Base-by-base conservation (phyloP, 2,797 vertebrate species). In the Jordanella pulchra region DNA sequence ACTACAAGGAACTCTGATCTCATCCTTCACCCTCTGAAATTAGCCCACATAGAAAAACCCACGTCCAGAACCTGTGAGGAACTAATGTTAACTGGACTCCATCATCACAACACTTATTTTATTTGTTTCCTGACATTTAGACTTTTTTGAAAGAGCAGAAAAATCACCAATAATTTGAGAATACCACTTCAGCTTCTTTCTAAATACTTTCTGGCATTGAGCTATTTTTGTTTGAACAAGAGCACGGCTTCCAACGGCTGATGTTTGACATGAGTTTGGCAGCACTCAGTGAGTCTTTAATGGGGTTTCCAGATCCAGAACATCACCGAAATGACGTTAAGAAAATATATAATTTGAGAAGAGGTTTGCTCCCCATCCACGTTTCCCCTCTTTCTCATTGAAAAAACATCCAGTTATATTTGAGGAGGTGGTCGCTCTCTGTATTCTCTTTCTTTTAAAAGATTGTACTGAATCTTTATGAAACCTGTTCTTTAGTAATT, bases 131-230 rank as follows among this genome's bases (percentile, higher is more conserved):
- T 85, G 72, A 82, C 84, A 82, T 85, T 83, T 27, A 48, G 0
- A 48, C 28, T 1, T 61, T 77, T 85, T 88, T 86, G 84, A 87
- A 84, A 70, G 32, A 65, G 71, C 56, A 71, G 50, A 81, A 80
- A 77, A 72, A 69, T 83, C 81, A 72, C 77, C 73, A 80, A 81
- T 73, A 68, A 84, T 86, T 84, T 56, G 55, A 44, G 42, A 64
- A 54, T 83, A 85, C 82, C 30, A 39, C 65, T 74, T 77, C 27
- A 51, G 56, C 47, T 25, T 60, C 61, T 73, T 76, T 80, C 67
- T 32, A 65, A 85, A 84, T 44, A 78, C 70, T 75, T 84, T 73
- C 51, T 81, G 87, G 84, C 79, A 79, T 87, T 83, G 84, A 21
- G 32, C 56, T 72, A 63, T 51, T 25, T 71, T 78, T 70, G 60